Percentiles rank a stretch among this genome's conserved stretches.
Conservation (phyloP, 2,888 invertebrate genomes). For the Eupithecia dodoneata region DNA sequence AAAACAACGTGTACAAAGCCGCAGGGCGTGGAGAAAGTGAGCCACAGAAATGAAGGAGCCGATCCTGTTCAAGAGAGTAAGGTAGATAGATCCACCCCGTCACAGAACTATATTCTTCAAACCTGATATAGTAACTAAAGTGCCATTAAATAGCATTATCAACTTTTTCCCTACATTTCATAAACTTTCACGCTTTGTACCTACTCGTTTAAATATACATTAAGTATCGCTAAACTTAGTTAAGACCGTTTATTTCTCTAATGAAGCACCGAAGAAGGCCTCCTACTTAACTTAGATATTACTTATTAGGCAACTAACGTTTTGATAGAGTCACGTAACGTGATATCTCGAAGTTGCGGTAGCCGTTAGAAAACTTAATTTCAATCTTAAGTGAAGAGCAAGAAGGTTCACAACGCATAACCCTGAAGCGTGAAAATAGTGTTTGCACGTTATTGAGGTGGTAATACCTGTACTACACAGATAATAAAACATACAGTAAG, state of each 20-base stretch:
- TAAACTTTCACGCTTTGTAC: not conserved
- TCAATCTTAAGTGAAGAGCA: not conserved
- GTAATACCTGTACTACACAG: not conserved
- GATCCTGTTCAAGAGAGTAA: not conserved
- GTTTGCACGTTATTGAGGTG: not conserved
- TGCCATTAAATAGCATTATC: not conserved
- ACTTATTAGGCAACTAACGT: not conserved
- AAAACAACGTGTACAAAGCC: no score
- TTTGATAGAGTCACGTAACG: slow-evolving; percentile 7
- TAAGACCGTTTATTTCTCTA: not conserved
- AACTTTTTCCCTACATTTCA: not conserved
- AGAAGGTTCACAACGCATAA: not conserved
- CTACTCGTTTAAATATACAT: not conserved
- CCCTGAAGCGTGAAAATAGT: not conserved
- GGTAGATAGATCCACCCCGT: not conserved
- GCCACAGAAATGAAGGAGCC: not conserved
- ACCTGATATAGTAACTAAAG: not conserved
- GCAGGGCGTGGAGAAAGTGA: not conserved
- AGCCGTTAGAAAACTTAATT: not conserved
- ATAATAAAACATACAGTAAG: slow-evolving; percentile 2
- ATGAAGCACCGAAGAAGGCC: not conserved
- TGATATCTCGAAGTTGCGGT: slow-evolving; percentile 7
- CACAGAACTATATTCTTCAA: not conserved
- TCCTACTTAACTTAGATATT: not conserved
- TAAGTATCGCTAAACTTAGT: slow-evolving; percentile 3